Evolutionary conservation across 2,113 vertebrate genomes (phyloP), one percentile per base, ranked within the genome.

Genomic region (Laticauda laticaudata): DNA sequence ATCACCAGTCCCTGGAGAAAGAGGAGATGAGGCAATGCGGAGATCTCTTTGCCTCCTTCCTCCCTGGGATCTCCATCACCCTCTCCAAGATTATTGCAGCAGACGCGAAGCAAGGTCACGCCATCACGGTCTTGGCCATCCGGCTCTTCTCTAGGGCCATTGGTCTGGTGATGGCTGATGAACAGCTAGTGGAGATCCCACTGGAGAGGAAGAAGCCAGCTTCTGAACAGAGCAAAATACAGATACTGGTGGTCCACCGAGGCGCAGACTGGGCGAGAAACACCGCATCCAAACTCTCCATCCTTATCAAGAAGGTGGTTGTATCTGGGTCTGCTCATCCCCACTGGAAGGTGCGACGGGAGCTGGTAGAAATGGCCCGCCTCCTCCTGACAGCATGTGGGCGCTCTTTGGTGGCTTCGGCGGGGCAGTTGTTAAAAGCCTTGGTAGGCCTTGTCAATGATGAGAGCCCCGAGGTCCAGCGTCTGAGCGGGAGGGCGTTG

Each of bases 301-400:
- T 98, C 54, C 98, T 99, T 7, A 95, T 99, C 91, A 97, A 95
- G 85, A 99, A 98, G 95, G 97, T 99, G 4, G 97, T 97, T 48
- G 98, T 98, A 2, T 98, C 96, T 75, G 97, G 97, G 23, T 98
- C 98, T 0, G 96, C 97, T n/a, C 98, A 99, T 93, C 98, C 97
- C 0, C 99, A 99, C 96, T 99, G 99, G 99, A 99, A 97, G 92
- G 98, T 99, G 29, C 97, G 99, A 43, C 95, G 98, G 75, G 98
- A 98, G 92, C 94, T 99, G 93, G 97, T 98, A 43, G 98, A 98
- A 29, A 93, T 99, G 55, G 98, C 98, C 0, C 96, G 98, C 21
- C 93, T 97, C 94, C 97, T 99, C 53, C 95, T 99, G 94, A 92
- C 95, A 45, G 97, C 92, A 39, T 99, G 99, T 56, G 97, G 96